Percentiles rank a stretch among this genome's conserved stretches.
Conservation (phyloP, 2,113 vertebrate genomes). For the Odontesthes bonariensis region DNA sequence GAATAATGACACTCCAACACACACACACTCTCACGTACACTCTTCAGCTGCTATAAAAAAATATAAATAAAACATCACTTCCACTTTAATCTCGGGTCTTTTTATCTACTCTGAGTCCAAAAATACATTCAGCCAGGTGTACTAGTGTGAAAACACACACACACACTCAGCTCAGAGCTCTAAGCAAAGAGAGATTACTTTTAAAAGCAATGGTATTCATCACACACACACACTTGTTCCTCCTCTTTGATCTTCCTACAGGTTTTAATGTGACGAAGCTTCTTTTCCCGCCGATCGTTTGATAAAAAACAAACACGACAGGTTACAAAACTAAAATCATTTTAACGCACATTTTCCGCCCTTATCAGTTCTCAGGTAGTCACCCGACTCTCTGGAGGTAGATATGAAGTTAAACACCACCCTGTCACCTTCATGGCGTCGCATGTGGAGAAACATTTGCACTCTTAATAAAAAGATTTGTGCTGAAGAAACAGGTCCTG, state of each 20-base stretch:
- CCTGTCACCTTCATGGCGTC: too few species aligned
- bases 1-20: slow-evolving; percentile 33
- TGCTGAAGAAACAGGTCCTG: too few species aligned
- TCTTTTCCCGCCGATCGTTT: too few species aligned
- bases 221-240: slow-evolving; percentile 35
- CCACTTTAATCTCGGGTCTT: slow-evolving; percentile 36
- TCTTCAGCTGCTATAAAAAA: slow-evolving; percentile 1
- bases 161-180: slow-evolving; percentile 13
- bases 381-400: too few species aligned
- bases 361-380: too few species aligned
- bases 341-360: not conserved
- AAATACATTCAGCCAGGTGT: slow-evolving; percentile 43
- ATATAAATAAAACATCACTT: slow-evolving; percentile 15
- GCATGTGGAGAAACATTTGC: too few species aligned
- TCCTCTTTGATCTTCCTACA: slow-evolving; percentile 58
- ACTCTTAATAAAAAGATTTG: too few species aligned
- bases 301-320: slow-evolving; percentile 3
- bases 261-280: slow-evolving; percentile 30
- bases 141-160: slow-evolving; percentile 12
- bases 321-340: not conserved
- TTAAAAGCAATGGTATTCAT: slow-evolving; percentile 49
- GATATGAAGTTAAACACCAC: too few species aligned
- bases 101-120: slow-evolving; percentile 36
- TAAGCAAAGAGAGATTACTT: slow-evolving; percentile 33
- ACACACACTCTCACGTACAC: not conserved